A percentile compares a stretch with the other conserved stretches of the same genome.
phyloP scores from a whole-genome alignment of 2,797 vertebrate genomes.

The Lepus oiostolus region DNA sequence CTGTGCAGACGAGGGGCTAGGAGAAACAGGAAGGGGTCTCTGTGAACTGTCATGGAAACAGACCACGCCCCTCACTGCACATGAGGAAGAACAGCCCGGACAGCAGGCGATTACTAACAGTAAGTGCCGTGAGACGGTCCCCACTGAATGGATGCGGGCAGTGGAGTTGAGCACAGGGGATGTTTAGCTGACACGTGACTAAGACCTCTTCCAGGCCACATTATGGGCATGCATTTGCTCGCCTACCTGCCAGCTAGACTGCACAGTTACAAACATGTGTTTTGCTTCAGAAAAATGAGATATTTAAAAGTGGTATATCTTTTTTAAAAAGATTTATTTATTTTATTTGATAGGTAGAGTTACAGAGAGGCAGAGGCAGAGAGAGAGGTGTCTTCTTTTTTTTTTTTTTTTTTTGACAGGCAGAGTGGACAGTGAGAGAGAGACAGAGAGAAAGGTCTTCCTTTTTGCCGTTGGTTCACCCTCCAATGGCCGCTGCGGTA shows the following conservation, averaged over 20 bases:
- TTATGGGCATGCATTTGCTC: not conserved
- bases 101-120: too few species aligned
- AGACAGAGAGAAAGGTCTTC: too few species aligned
- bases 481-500: too few species aligned
- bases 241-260: not conserved
- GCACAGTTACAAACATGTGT: not conserved
- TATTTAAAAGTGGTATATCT: conserved; percentile 1
- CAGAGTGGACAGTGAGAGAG: too few species aligned
- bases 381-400: too few species aligned
- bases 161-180: not conserved
- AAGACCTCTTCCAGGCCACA: not conserved
- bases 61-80: too few species aligned
- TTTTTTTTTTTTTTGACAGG: too few species aligned
- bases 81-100: not conserved
- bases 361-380: too few species aligned
- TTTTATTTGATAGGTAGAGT: too few species aligned
- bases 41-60: not conserved
- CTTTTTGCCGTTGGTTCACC: too few species aligned
- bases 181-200: not conserved
- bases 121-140: not conserved
- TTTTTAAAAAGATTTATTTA: not conserved
- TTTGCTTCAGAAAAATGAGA: conserved; percentile 30
- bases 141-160: not conserved
- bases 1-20: not conserved
- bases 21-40: too few species aligned